phyloP scores from a whole-genome alignment of 2,113 vertebrate species.

The Chaetorhynchus papuensis region DNA sequence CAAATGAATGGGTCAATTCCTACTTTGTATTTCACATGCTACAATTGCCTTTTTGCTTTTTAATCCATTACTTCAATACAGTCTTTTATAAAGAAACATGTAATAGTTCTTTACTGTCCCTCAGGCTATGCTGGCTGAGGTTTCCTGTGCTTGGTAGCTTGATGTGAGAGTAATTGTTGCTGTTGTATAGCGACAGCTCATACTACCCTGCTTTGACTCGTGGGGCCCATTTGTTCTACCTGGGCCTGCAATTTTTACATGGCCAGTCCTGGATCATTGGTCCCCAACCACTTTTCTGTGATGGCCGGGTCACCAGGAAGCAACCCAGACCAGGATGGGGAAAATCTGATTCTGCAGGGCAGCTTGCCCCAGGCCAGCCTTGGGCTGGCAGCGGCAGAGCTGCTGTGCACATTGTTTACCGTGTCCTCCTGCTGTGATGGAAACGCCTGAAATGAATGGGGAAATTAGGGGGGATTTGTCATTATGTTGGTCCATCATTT shows the following conservation, averaged over 20 bases:
- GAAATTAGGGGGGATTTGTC: background rate
- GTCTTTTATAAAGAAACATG: background rate
- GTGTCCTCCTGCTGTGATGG: background rate
- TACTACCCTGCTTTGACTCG: fast-evolving
- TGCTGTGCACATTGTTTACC: background rate
- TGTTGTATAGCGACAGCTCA: background rate
- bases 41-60: background rate
- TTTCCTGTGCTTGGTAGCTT: background rate
- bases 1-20: background rate
- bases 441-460: background rate
- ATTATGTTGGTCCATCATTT: background rate
- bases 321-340: background rate
- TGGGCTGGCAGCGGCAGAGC: background rate
- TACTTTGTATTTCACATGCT: background rate
- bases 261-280: background rate
- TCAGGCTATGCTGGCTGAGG: background rate
- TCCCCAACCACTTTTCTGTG: background rate
- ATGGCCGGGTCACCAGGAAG: background rate
- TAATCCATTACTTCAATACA: background rate
- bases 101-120: background rate
- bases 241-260: background rate
- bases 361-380: background rate
- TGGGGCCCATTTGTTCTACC: background rate
- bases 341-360: background rate
- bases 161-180: background rate